Base-by-base conservation (phyloP, 2,888 invertebrate genomes). In the Aethes cnicana region DNA sequence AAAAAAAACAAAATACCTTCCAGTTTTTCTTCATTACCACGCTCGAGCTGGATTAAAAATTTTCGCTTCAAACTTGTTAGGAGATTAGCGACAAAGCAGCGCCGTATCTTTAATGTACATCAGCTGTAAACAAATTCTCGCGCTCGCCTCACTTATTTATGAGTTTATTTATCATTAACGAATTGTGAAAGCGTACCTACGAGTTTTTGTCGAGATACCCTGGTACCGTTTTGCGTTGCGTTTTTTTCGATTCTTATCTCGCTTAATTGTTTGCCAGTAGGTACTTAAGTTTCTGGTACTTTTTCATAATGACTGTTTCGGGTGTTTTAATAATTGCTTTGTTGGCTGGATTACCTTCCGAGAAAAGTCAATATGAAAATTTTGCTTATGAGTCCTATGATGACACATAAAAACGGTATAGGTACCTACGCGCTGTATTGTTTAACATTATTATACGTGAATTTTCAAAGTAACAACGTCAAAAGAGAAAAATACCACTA, bases 111-210 rank as follows among this genome's bases (percentile, higher is more conserved):
- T 88, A 88, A 88, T 85, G 87, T 78, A 80, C 78, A 89, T 89
- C 89, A 86, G 88, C 69, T 88, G 88, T 88, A 87, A 87, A 88
- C 89, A 88, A 88, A 89, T 88, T 88, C 88, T 67, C 84, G 83
- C 74, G 76, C 81, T 77, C 84, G 73, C 69, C 68, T 67, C 68
- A 64, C 78, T 52, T 73, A 90, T 89, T 90, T 90, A 90, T 90
- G 89, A 82, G 90, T 89, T 90, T 90, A 90, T 90, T 89, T 90
- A 90, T 90, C 90, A 90, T 90, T 90, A 90, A 84, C 90, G 84
- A 90, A 90, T 90, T 90, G 90, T 89, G 84, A 85, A 86, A 86
- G 79, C 81, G 76, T 74, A 69, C 69, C 69, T n/a, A n/a, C n/a
- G 69, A 75, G 68, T 81, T 84, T 86, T 85, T 84, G 81, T 53